Conservation (phyloP, 64 coral and sea anemone species). For the Stylophora pistillata region DNA sequence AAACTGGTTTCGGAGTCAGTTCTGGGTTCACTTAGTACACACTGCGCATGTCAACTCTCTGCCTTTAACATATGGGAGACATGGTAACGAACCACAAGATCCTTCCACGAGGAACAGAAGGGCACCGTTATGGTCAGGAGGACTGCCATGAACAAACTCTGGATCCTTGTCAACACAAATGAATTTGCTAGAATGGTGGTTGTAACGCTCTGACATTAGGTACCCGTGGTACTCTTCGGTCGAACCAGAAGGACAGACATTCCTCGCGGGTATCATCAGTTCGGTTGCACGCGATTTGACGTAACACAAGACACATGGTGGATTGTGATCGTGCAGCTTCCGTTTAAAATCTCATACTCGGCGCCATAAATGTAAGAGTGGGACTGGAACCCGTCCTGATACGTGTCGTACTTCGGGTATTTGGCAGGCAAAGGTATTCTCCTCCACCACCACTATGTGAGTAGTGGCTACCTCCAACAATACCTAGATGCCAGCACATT, state of each 20-base stretch:
- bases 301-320: slow-evolving; percentile 39
- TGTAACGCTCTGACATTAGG: neutral
- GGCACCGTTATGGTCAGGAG: neutral
- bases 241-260: slow-evolving; percentile 39
- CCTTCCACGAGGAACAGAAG: slow-evolving; percentile 11
- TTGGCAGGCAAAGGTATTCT: slow-evolving; percentile 34
- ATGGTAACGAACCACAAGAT: neutral
- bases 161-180: slow-evolving; percentile 26
- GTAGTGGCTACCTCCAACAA: neutral
- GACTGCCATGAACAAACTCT: slow-evolving; percentile 20
- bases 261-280: slow-evolving; percentile 45
- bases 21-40: slow-evolving; percentile 12
- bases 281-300: slow-evolving; percentile 24
- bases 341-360: slow-evolving; percentile 19
- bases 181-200: neutral
- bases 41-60: slow-evolving; percentile 25
- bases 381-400: neutral
- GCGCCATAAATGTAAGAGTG: neutral
- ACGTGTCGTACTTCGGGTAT: slow-evolving; percentile 26
- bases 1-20: too few species aligned
- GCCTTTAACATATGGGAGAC: neutral
- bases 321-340: neutral
- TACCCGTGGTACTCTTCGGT: slow-evolving; percentile 46
- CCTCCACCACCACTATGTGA: slow-evolving; percentile 15
- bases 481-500: neutral